phyloP scores from a whole-genome alignment of 2,888 invertebrate genomes.

The Pristionchus maxplancki region DNA sequence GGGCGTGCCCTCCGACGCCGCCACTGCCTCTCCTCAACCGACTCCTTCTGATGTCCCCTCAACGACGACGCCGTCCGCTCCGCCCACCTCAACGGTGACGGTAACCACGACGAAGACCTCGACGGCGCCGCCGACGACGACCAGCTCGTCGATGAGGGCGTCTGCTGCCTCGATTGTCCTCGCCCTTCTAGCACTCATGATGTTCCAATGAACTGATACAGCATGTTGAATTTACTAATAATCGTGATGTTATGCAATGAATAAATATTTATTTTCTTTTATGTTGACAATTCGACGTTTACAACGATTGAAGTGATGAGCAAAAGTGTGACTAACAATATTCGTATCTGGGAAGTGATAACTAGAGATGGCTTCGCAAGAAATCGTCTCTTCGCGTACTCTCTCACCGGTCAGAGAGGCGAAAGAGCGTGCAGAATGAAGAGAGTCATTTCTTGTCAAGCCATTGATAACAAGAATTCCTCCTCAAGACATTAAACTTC shows the following conservation, averaged over 20 bases:
- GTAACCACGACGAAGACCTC: neutral
- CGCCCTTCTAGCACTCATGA: neutral
- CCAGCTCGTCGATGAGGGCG: neutral
- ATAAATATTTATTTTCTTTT: neutral
- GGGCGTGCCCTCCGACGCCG: neutral
- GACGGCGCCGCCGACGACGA: neutral
- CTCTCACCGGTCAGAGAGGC: too few relatives aligned
- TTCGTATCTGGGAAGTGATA: too few relatives aligned
- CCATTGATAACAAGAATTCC: neutral
- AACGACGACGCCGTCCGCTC: neutral
- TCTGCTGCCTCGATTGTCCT: neutral
- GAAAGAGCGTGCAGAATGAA: too few relatives aligned
- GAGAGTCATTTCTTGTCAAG: too few relatives aligned
- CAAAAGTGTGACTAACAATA: too few relatives aligned
- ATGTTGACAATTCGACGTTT: neutral
- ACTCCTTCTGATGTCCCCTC: neutral
- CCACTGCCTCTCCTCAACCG: neutral
- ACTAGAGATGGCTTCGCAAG: too few relatives aligned
- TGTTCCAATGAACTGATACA: neutral
- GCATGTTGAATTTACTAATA: neutral
- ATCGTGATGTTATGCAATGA: neutral
- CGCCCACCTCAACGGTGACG: neutral
- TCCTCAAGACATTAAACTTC: neutral
- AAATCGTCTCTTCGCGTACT: too few relatives aligned
- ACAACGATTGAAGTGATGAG: neutral